A percentile compares a stretch with the other conserved stretches of the same genome.
These are phyloP conservation scores for Trichopria drosophilae DNA, from an alignment of 2,888 invertebrate species.

Conservation along the genomic window DNA sequence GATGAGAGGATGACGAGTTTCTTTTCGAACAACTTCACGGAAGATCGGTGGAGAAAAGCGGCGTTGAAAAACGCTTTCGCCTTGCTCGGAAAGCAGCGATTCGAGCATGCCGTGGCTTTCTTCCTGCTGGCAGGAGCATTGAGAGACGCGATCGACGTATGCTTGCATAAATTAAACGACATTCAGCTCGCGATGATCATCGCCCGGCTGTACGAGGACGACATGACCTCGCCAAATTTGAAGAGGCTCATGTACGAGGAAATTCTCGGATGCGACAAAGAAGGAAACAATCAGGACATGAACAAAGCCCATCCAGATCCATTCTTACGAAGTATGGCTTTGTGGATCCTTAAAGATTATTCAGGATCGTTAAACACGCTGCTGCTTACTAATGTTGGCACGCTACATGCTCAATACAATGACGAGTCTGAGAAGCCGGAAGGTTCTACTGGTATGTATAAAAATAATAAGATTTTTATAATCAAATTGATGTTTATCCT, in stretches of 20 bases:
- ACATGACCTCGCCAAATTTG: slow-evolving; percentile 70
- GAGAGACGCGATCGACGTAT: slow-evolving; percentile 93
- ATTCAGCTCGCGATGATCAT: slow-evolving; percentile 94
- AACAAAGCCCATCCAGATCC: slow-evolving; percentile 89
- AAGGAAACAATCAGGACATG: slow-evolving; percentile 70
- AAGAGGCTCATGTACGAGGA: slow-evolving; percentile 78
- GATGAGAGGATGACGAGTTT: slow-evolving; percentile 94
- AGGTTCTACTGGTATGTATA: slow-evolving; percentile 54
- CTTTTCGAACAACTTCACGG: slow-evolving; percentile 90
- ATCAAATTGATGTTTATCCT: too few species aligned
- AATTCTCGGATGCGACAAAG: slow-evolving; percentile 67
- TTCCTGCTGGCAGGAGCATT: slow-evolving; percentile 93
- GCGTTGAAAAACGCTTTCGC: slow-evolving; percentile 98
- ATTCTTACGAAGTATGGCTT: slow-evolving; percentile 95
- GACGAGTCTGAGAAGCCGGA: slow-evolving; percentile 62
- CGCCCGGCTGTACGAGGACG: slow-evolving; percentile 87
- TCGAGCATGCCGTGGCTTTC: slow-evolving; percentile 97
- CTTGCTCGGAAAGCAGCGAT: slow-evolving; percentile 90
- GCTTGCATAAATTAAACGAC: slow-evolving; percentile 89
- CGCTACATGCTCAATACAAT: slow-evolving; percentile 71
- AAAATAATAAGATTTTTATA: neutral
- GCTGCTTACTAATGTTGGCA: slow-evolving; percentile 76
- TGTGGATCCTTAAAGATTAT: slow-evolving; percentile 94
- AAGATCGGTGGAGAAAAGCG: slow-evolving; percentile 95
- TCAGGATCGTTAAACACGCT: slow-evolving; percentile 85